Conservation (phyloP, 2,113 vertebrate species). For the Megaceryle torquata region DNA sequence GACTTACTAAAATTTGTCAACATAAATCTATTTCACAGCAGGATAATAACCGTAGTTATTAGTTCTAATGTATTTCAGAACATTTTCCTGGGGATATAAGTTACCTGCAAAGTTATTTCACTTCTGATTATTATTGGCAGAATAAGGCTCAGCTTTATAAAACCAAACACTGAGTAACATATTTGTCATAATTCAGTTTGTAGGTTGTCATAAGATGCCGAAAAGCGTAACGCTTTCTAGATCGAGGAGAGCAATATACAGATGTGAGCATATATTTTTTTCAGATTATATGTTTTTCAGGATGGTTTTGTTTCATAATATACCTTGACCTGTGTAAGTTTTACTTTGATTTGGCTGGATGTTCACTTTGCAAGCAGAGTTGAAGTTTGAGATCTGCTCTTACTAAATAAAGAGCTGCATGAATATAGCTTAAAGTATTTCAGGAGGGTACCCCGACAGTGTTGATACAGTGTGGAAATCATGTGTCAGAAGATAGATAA, state of each 20-base stretch:
- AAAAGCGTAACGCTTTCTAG: neutral
- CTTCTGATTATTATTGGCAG: neutral
- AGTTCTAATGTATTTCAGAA: neutral
- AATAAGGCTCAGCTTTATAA: neutral
- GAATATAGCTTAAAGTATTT: neutral
- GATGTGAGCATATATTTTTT: neutral
- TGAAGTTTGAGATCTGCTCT: slow-evolving; percentile 1
- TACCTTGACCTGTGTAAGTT: neutral
- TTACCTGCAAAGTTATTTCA: slow-evolving; percentile 24
- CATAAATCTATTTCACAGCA: neutral
- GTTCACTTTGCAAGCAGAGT: neutral
- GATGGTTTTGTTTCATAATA: neutral
- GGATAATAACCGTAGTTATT: neutral
- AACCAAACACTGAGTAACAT: neutral
- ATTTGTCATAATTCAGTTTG: neutral
- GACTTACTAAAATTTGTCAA: neutral
- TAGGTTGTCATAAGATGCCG: neutral
- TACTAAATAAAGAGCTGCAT: neutral
- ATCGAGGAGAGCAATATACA: neutral
- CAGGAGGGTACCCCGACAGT: neutral
- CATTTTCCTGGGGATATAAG: neutral
- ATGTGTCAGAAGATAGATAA: neutral
- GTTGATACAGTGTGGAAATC: neutral
- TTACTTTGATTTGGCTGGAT: neutral
- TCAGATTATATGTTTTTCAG: neutral